A percentile compares a stretch with the other conserved stretches of the same genome.
phyloP scores from a whole-genome alignment of 1,140 invertebrate species.

The Bursaphelenchus mucronatus region DNA sequence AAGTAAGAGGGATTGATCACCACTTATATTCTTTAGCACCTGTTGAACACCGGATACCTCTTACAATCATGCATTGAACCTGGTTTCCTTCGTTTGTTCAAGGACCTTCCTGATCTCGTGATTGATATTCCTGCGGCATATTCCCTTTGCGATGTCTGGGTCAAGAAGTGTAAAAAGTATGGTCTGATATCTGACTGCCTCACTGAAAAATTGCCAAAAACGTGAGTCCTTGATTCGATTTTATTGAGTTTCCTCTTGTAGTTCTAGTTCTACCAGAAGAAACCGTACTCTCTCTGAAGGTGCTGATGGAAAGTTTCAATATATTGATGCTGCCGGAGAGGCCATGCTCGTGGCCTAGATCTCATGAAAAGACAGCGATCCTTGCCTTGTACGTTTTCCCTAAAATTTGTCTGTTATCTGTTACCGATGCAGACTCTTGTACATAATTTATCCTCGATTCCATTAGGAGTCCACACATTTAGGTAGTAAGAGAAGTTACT shows the following conservation, averaged over 20 bases:
- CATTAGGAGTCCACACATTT: too few species aligned
- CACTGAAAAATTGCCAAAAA: constrained; percentile 28
- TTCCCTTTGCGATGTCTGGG: constrained; percentile 42
- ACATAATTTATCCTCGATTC: too few species aligned
- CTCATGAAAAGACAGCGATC: too few species aligned
- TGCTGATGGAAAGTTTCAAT: constrained; percentile 5
- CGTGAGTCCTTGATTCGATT: constrained; percentile 19
- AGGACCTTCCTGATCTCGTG: constrained; percentile 37
- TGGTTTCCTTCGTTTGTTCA: constrained; percentile 33
- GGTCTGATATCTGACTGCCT: constrained; percentile 30
- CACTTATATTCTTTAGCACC: constrained; percentile 23
- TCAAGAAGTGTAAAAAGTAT: constrained; percentile 32
- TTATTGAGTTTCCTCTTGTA: too few species aligned
- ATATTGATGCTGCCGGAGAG: background rate
- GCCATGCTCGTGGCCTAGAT: too few species aligned
- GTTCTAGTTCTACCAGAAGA: constrained; percentile 13
- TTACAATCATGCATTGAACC: constrained; percentile 33
- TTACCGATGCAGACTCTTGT: too few species aligned
- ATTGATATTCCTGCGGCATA: constrained; percentile 43
- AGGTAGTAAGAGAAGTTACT: background rate
- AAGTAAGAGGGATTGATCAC: constrained; percentile 21
- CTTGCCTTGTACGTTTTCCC: too few species aligned
- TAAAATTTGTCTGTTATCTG: too few species aligned
- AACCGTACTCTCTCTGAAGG: constrained; percentile 4
- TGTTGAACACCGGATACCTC: constrained; percentile 35